A percentile compares a stretch with the other conserved stretches of the same genome.
Evolutionary conservation across 2,113 vertebrate species (phyloP).

Genomic region (Xenus cinereus): DNA sequence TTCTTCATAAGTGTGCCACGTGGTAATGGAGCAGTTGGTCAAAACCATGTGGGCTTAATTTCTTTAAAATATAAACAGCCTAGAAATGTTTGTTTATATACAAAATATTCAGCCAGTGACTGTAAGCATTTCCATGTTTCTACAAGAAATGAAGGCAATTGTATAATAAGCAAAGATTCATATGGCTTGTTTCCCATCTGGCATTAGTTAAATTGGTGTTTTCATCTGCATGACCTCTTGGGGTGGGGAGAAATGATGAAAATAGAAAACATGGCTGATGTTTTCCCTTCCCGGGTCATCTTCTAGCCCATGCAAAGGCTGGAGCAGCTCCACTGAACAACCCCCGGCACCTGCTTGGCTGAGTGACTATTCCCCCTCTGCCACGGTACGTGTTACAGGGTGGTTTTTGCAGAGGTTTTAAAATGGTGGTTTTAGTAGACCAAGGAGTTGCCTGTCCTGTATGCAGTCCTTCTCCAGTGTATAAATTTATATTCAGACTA

Average conservation of each 20-base stretch:
- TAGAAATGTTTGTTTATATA: slow-evolving; percentile 33
- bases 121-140: slow-evolving; percentile 23
- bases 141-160: slow-evolving; percentile 20
- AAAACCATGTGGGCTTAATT: slow-evolving; percentile 36
- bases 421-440: background rate
- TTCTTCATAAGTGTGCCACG: background rate
- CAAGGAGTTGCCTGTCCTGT: background rate
- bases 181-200: slow-evolving; percentile 39
- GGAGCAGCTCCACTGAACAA: background rate
- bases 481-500: background rate
- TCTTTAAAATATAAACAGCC: slow-evolving; percentile 27
- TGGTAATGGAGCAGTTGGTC: background rate
- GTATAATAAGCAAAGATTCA: slow-evolving; percentile 40
- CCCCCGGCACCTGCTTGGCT: background rate
- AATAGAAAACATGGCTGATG: background rate
- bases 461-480: background rate
- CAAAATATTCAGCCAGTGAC: background rate
- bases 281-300: background rate
- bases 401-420: background rate
- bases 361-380: background rate
- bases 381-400: background rate
- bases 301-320: background rate
- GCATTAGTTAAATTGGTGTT: slow-evolving; percentile 28
- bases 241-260: background rate
- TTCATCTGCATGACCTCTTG: slow-evolving; percentile 24